phyloP scores from a whole-genome alignment of 2,113 vertebrate genomes.

The Dicentrarchus labrax region DNA sequence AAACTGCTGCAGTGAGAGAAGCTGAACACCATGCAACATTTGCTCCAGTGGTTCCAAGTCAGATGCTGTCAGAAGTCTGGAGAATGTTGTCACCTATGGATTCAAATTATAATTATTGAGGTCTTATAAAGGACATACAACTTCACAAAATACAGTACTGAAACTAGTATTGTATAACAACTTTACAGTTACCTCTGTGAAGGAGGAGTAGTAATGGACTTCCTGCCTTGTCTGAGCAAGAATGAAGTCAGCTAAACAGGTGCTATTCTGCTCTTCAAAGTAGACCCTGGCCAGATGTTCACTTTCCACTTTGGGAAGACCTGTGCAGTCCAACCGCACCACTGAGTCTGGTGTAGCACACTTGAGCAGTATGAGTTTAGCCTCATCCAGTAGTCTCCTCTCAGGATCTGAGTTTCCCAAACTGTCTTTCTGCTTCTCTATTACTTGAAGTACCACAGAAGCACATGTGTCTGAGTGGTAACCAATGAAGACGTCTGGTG shows the following conservation, averaged over 20 bases:
- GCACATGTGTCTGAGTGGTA: slow-evolving; percentile 93
- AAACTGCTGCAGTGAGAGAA: slow-evolving; percentile 93
- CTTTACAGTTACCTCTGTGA: slow-evolving; percentile 89
- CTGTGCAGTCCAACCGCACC: slow-evolving; percentile 84
- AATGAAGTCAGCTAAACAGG: slow-evolving; percentile 89
- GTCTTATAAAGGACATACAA: neutral
- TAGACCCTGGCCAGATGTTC: slow-evolving; percentile 80
- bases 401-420: slow-evolving; percentile 52
- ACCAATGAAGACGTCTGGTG: slow-evolving; percentile 91
- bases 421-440: slow-evolving; percentile 68
- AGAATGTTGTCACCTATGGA: slow-evolving; percentile 94
- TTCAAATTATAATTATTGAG: slow-evolving; percentile 27
- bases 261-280: slow-evolving; percentile 88
- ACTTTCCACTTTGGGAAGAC: slow-evolving; percentile 69
- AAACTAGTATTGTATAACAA: neutral
- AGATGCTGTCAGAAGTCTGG: slow-evolving; percentile 90
- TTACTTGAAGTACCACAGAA: slow-evolving; percentile 90
- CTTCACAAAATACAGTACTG: neutral
- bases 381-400: slow-evolving; percentile 68
- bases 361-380: slow-evolving; percentile 86
- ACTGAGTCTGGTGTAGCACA: slow-evolving; percentile 94
- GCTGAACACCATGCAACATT: slow-evolving; percentile 73
- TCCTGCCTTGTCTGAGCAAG: slow-evolving; percentile 67
- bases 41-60: slow-evolving; percentile 83
- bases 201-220: slow-evolving; percentile 44